phyloP scores from a whole-genome alignment of 2,888 invertebrate genomes.

The Celastrina argiolus region DNA sequence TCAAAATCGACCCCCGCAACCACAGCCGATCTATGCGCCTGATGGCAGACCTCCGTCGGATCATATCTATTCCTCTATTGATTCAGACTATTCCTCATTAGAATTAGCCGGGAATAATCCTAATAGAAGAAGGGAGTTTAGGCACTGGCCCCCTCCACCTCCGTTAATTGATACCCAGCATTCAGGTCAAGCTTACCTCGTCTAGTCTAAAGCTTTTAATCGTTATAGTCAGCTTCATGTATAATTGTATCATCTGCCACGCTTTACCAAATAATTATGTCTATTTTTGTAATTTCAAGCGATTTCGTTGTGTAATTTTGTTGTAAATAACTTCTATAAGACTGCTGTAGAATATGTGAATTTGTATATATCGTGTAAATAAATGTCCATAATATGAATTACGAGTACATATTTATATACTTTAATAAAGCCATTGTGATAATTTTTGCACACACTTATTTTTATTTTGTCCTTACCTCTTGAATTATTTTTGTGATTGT shows the following conservation, averaged over 20 bases:
- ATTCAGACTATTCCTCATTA: slow-evolving; percentile 91
- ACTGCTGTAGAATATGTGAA: slow-evolving; percentile 76
- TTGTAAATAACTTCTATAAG: slow-evolving; percentile 77
- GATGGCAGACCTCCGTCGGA: slow-evolving; percentile 88
- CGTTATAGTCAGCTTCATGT: slow-evolving; percentile 70
- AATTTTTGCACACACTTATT: slow-evolving; percentile 66
- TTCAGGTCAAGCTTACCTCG: slow-evolving; percentile 72
- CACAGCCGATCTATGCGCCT: slow-evolving; percentile 64
- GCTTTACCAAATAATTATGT: slow-evolving; percentile 76
- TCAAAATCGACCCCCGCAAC: slow-evolving; percentile 56
- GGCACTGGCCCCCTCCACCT: slow-evolving; percentile 71
- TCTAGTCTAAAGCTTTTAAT: slow-evolving; percentile 65
- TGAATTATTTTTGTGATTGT: neutral
- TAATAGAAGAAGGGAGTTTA: slow-evolving; percentile 63
- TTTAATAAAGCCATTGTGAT: slow-evolving; percentile 79
- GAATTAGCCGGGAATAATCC: slow-evolving; percentile 79
- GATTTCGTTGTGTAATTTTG: slow-evolving; percentile 59
- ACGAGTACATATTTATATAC: slow-evolving; percentile 78
- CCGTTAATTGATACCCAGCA: slow-evolving; percentile 65
- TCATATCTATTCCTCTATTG: slow-evolving; percentile 93
- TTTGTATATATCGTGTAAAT: slow-evolving; percentile 75
- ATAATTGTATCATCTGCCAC: slow-evolving; percentile 67
- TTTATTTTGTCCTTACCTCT: slow-evolving; percentile 43
- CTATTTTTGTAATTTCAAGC: slow-evolving; percentile 75
- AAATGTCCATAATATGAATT: slow-evolving; percentile 75